phyloP scores from a whole-genome alignment of 2,113 vertebrate species.

The Phodopus roborovskii region DNA sequence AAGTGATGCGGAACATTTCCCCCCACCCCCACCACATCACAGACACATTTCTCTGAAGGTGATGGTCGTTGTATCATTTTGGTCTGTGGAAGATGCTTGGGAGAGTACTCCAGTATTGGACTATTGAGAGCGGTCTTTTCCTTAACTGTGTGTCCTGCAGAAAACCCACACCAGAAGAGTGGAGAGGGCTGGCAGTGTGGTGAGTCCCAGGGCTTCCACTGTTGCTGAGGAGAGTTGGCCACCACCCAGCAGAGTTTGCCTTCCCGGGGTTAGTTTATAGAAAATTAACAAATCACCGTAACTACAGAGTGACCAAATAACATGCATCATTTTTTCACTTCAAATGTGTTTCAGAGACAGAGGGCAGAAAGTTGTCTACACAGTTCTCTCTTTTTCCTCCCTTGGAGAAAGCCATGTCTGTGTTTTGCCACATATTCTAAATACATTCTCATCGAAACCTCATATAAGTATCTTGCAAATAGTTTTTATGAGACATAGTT shows the following conservation, averaged over 20 bases:
- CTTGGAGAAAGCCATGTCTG: constrained; percentile 52
- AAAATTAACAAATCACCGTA: constrained; percentile 25
- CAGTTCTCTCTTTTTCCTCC: neutral
- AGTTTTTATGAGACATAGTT: constrained; percentile 57
- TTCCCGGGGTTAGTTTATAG: neutral
- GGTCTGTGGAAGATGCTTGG: neutral
- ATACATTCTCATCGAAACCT: constrained; percentile 39
- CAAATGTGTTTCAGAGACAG: constrained; percentile 36
- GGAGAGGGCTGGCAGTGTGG: constrained; percentile 26
- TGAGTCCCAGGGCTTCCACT: neutral
- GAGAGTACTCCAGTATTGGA: neutral
- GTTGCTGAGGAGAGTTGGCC: constrained; percentile 40
- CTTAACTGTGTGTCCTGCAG: neutral
- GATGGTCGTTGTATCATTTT: constrained; percentile 34
- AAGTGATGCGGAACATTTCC: neutral
- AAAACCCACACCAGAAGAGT: constrained; percentile 35
- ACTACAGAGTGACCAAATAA: constrained; percentile 43
- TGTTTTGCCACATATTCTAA: neutral
- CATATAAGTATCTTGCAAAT: constrained; percentile 35
- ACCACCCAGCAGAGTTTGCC: constrained; percentile 50
- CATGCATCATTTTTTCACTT: constrained; percentile 44
- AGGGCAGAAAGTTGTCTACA: neutral
- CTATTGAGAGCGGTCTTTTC: neutral
- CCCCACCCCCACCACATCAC: fast-evolving
- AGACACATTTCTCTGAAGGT: neutral